Evolutionary conservation across 2,888 invertebrate genomes (phyloP), one percentile per base, ranked within the genome.

Genomic region (Cheilosia soror): DNA sequence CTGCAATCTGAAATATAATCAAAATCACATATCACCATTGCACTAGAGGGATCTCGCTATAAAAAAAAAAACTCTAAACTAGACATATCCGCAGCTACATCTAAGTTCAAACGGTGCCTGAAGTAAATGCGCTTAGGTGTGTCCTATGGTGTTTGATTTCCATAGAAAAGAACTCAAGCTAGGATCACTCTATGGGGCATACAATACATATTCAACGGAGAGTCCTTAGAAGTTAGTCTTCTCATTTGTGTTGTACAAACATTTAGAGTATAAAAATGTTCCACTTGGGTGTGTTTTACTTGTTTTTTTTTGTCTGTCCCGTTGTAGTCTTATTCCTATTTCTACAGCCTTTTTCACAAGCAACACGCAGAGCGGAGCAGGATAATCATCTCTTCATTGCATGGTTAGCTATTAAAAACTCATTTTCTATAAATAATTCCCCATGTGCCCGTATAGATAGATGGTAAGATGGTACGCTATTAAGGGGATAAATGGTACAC

Each of bases 361-460:
- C 29, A 37, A 51, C 15, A 13, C 25, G 9, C 58, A 42, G 20
- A 57, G 6, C 37, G 49, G 51, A 62, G 20, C 65, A 71, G 79
- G 84, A 84, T 84, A 84, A 84, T 84, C 79, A 84, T 84, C 79
- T 71, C 75, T 71, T 84, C 75, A 75, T 72, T 77, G 71, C 85
- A 66, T 72, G 80, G 76, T 62, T 71, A 72, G 85, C 85, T 85
- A 80, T 85, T 85, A 85, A 80, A 80, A 85, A 72, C 80, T 85
- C 85, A 80, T 85, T 85, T 85, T 80, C 80, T 80, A 80, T 81
- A 77, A 81, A 80, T 80, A 77, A 72, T 81, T 77, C 80, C 80
- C 68, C 76, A 65, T 79, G 75, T 62, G 69, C 65, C 71, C 79
- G 60, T 76, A 65, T 62, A 60, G 60, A 84, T 76, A 79, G 71